Evolutionary conservation across 2,888 invertebrate species (phyloP), one percentile per base, ranked within the genome.

Genomic region (Nematopogon swammerdamellus): DNA sequence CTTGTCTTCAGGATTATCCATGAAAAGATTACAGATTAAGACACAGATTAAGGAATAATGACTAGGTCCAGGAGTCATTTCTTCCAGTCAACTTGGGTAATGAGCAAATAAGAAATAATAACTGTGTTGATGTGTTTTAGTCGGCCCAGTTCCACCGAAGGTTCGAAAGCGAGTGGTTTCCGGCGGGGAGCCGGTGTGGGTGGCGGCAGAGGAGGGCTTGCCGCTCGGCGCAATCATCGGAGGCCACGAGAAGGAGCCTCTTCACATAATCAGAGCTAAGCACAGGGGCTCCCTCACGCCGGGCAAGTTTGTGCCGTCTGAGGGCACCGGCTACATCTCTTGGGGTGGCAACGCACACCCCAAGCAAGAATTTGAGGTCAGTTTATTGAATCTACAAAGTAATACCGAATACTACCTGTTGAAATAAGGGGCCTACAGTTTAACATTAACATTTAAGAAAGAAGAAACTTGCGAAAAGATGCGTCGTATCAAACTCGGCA

Each of bases 221-320:
- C 49, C 49, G 16, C 30, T 45, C 17, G 45, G 44, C 25, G 48
- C 52, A 4, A 29, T 54, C 5, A 49, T 54, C 5, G 54, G 49
- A 1, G 54, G 54, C 11, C 49, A 49, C 25, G 52, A 54, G 29
- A 18, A 36, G 1, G 54, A 54, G 18, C 50, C 25, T 3, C 45
- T 54, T n/a, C 51, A 52, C n/a, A 18, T 56, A 18, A 53, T 52
- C 8, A 44, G 54, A 11, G 56, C 53, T 2, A 47, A 18, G 44
- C 56, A 54, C 44, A 44, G 44, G 14, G 16, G 30, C 2, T 53
- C 52, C 0, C 3, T 54, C 25, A 48, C 50, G 8, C 56, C 54
- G 3, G 56, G 56, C n/a, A 56, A 56, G 36, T 56, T 53, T 29
- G 52, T 54, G n/a, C 52, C 56, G 1, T 54, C 54, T 1, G 10